Evolutionary conservation across 2,113 vertebrate species (phyloP), one percentile per base, ranked within the genome.

Genomic region (Kryptolebias marmoratus): DNA sequence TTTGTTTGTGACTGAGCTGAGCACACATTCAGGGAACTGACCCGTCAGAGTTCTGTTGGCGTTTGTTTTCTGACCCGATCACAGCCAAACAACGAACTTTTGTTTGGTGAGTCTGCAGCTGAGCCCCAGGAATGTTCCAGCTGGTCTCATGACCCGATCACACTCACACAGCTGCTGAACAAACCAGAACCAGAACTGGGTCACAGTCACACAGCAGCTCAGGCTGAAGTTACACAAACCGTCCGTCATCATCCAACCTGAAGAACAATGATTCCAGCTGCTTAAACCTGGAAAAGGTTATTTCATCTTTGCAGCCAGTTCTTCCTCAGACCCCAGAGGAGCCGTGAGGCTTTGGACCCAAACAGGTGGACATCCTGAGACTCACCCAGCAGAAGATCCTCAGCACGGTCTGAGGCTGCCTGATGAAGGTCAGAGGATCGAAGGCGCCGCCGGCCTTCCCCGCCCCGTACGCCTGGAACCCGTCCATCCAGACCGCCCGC

Each of bases 371-470:
- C n/a, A 45, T 15, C 11, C 5, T 54, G 31, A 61, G 30, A 80
- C 90, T 90, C 68, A 92, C 90, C 90, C 90, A 92, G 52, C 88
- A 89, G 59, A 87, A 42, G 31, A 92, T 22, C 53, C 90, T 87
- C 22, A 90, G 65, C n/a, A 85, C 77, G 1, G 86, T 87, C 74
- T 88, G 89, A 14, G 91, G 91, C 42, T 92, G 91, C 66, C 73
- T 78, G 69, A 91, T 30, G 81, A 91, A 91, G 36, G 80, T 81
- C 45, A 79, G 27, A 0, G 81, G 87, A 69, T 91, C 86, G 4
- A 92, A 90, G 2, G 84, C 75, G n/a, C 84, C 88, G 0, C 91
- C 91, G 1, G 88, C 80, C 68, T 92, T 92, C 31, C 87, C 89
- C 1, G 86, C 87, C 32, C 89, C 91, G 15, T 92, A 92, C 0